Base-by-base conservation (phyloP, 2,797 vertebrate species). In the Phyllotis vaccarum region DNA sequence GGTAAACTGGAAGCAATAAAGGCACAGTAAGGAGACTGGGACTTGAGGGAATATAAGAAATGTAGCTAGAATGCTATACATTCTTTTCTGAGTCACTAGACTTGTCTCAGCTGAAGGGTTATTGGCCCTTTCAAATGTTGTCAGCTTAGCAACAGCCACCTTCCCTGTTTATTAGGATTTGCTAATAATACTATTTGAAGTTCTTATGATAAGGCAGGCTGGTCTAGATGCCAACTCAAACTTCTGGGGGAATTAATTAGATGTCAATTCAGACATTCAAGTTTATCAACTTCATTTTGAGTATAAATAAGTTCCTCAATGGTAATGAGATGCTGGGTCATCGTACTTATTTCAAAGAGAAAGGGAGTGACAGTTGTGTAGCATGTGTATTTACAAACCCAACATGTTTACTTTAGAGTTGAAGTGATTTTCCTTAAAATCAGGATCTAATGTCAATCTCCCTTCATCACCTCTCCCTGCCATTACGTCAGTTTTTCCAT, bases 141-240 rank as follows among this genome's bases (percentile, higher is more conserved):
- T 74, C n/a, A 89, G 31, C 56, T 88, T 64, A 81, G 68, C 19
- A 92, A 17, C 12, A 83, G 90, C 64, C 87, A 12, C 13, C 27
- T 89, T 78, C 72, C 91, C 24, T 90, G 46, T 86, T 95, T 88
- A 92, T 90, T 88, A 64, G 72, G 85, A 66, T 72, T 52, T n/a
- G 58, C 16, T n/a, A 49, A 29, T 5, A 3, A 58, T 37, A 92
- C 6, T 62, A 90, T 62, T 88, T 58, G 31, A 54, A 60, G 14
- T 56, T 56, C 17, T 92, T 86, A 68, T 22, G 31, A 92, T 72
- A 78, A 29, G 29, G 16, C 31, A 68, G 70, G 56, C 1, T 11
- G 43, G 29, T 83, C 24, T 93, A 60, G 1, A 37, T 72, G 7
- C 62, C 29, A 3, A 7, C 46, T 85, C 6, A 82, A 82, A 52